Conservation (phyloP, 1,140 invertebrate genomes). For the Centruroides sculpturatus region DNA sequence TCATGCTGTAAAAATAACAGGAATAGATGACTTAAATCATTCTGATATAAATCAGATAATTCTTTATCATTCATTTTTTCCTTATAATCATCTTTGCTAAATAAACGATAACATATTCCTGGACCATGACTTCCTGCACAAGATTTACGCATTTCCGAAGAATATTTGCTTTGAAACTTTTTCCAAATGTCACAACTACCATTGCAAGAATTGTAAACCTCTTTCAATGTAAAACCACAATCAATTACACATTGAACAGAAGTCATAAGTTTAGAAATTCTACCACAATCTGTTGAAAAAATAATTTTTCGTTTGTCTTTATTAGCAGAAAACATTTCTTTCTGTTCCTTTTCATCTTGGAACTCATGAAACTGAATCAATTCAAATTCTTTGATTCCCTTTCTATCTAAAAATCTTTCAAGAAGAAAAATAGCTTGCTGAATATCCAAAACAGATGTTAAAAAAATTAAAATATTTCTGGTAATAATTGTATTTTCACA, state of each 20-base stretch:
- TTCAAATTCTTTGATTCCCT: too few species aligned
- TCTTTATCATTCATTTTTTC: slow-evolving; percentile 51
- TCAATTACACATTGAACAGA: slow-evolving; percentile 94
- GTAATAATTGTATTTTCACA: slow-evolving; percentile 52
- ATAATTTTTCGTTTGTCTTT: slow-evolving; percentile 78
- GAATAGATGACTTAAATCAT: slow-evolving; percentile 68
- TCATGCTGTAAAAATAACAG: slow-evolving; percentile 92
- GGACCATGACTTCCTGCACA: slow-evolving; percentile 56
- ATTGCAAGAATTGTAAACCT: slow-evolving; percentile 93
- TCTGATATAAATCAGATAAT: slow-evolving; percentile 84
- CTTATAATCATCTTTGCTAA: slow-evolving; percentile 71
- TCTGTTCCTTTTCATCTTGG: slow-evolving; percentile 46
- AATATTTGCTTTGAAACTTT: slow-evolving; percentile 24
- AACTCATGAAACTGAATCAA: slow-evolving; percentile 29
- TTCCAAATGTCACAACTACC: slow-evolving; percentile 41
- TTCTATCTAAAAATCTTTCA: too few species aligned
- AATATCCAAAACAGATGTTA: slow-evolving; percentile 89
- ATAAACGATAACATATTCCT: slow-evolving; percentile 64
- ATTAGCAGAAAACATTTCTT: slow-evolving; percentile 30
- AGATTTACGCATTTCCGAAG: slow-evolving; percentile 91
- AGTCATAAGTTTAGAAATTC: slow-evolving; percentile 97
- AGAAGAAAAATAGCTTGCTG: slow-evolving; percentile 38
- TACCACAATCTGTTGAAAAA: slow-evolving; percentile 94
- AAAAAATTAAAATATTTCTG: slow-evolving; percentile 83
- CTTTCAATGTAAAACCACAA: slow-evolving; percentile 47